Conservation (phyloP, 2,888 invertebrate genomes). For the Boloria euphrosyne region DNA sequence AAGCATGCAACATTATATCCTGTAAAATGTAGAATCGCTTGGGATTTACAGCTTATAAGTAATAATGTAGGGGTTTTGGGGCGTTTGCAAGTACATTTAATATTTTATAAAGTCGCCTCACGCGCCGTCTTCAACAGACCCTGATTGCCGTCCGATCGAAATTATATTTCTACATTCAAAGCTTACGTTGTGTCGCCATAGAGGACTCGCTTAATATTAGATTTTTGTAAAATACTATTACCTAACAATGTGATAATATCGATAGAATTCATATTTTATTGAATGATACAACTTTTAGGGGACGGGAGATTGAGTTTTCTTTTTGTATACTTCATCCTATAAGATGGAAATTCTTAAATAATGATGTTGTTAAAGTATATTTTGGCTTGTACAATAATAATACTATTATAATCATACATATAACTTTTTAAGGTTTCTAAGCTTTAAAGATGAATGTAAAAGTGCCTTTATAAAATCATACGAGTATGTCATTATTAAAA, state of each 20-base stretch:
- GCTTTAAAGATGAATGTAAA: no score
- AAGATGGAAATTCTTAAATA: not conserved
- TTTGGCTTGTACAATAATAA: no score
- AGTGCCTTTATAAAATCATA: no score
- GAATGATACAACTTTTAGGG: slow-evolving; percentile 5
- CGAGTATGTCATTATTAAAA: no score
- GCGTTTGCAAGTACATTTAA: slow-evolving; percentile 61
- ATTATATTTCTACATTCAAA: slow-evolving; percentile 82
- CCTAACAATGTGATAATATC: slow-evolving; percentile 37
- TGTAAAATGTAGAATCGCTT: slow-evolving; percentile 22
- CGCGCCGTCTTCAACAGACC: slow-evolving; percentile 79
- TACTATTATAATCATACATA: no score
- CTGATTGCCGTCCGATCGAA: slow-evolving; percentile 82
- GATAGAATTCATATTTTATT: slow-evolving; percentile 23
- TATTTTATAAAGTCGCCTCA: slow-evolving; percentile 78
- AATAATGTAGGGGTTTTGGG: slow-evolving; percentile 32
- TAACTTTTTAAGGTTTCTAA: no score
- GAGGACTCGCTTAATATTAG: slow-evolving; percentile 48
- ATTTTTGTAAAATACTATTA: slow-evolving; percentile 46
- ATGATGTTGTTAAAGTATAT: no score
- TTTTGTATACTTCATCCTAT: not conserved
- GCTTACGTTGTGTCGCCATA: slow-evolving; percentile 52
- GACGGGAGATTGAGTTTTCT: not conserved
- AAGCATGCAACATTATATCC: slow-evolving; percentile 1
- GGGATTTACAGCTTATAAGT: slow-evolving; percentile 24